Base-by-base conservation (phyloP, 2,888 invertebrate species). In the Arrhopalites spinosus region DNA sequence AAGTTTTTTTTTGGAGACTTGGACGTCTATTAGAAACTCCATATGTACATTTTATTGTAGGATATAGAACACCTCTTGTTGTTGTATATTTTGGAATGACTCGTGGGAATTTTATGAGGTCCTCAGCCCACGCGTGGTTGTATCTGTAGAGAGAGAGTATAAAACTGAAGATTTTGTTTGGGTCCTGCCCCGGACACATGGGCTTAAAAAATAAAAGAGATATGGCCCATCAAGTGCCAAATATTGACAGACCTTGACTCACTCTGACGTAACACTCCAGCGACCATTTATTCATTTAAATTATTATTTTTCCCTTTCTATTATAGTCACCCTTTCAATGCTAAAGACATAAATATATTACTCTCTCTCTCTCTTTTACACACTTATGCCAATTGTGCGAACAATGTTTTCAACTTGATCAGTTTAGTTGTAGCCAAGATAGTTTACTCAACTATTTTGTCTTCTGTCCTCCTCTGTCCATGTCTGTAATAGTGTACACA, bases 211-310 rank as follows among this genome's bases (percentile, higher is more conserved):
- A 59, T 17, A 56, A 30, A 59, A 36, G 61, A 25, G 59, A 53
- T 36, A 36, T 43, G 36, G 43, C 36, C 36, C 47, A 63, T 47
- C 72, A 72, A 72, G 72, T 63, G 72, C 72, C 72, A 72, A 72
- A 72, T 72, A 72, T 72, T 72, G 72, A 72, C 72, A 72, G 72
- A 72, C 72, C 72, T 72, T 72, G 72, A 63, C 72, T 72, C 63
- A 25, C 30, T 47, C 53, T 20, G 36, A 36, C 23, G 53, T 53
- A 53, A 27, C 25, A 29, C 63, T 72, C 72, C 72, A 72, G 72
- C 23, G 45, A 23, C 66, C 66, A 20, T 36, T 45, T 59, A 25
- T 59, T 53, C 23, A 53, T 53, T 36, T 20, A 36, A 36, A 53
- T 53, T 17, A 59, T 27, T 59, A 59, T 20, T 59, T 25, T 59